Percentiles rank a stretch among this genome's conserved stretches.
Conservation (phyloP, 23 tunicate genomes). For the Styela plicata region DNA sequence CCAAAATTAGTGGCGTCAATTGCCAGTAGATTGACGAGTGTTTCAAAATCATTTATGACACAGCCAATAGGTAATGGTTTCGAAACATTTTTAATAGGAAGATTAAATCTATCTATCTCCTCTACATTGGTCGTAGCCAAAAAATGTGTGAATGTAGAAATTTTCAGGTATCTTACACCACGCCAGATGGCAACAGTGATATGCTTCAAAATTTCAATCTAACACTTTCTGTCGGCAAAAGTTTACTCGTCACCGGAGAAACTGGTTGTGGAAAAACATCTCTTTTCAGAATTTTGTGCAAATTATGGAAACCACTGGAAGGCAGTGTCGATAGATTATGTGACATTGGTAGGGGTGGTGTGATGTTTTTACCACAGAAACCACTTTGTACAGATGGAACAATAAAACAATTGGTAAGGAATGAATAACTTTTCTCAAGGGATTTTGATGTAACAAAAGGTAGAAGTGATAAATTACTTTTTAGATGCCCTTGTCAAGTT, state of each 20-base stretch:
- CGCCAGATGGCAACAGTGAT: conserved; percentile 31
- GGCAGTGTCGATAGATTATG: conserved; percentile 45
- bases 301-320: conserved; percentile 39
- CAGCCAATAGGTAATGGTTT: no score
- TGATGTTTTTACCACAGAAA: conserved; percentile 84
- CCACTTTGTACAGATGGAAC: conserved; percentile 74
- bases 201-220: conserved; percentile 35
- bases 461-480: no score
- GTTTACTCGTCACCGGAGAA: conserved; percentile 62
- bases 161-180: conserved; percentile 48
- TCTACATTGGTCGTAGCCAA: no score
- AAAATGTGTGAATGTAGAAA: no score
- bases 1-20: no score
- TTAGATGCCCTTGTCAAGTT: no score
- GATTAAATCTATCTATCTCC: no score
- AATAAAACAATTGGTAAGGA: conserved; percentile 63
- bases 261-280: conserved; percentile 90
- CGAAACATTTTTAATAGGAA: no score
- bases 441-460: no score
- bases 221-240: conserved; percentile 37
- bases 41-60: no score
- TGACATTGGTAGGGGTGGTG: conserved; percentile 55
- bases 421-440: no score
- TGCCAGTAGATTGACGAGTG: no score
- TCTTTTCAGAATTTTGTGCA: conserved; percentile 60